Percentiles rank a stretch among this genome's conserved stretches.
phyloP scores from a whole-genome alignment of 2,888 invertebrate species.

The Meganola albula region DNA sequence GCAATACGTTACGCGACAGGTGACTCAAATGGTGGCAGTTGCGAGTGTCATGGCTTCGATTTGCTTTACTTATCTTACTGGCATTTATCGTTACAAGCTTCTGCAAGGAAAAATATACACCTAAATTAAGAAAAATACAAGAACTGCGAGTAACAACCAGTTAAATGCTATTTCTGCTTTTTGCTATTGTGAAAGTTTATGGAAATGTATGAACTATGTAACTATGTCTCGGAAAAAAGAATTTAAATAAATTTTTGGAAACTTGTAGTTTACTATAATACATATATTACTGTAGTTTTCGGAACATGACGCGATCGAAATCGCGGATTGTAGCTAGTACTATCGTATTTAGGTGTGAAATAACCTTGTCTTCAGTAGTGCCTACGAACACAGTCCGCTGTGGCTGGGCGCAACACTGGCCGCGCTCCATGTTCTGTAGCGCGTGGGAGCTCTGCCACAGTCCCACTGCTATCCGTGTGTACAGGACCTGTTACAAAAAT shows the following conservation, averaged over 20 bases:
- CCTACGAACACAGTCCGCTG: constrained; percentile 50
- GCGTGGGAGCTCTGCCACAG: constrained; percentile 88
- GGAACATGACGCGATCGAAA: too few species aligned
- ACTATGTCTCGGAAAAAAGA: too few species aligned
- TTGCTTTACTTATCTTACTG: constrained; percentile 44
- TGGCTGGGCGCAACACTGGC: constrained; percentile 62
- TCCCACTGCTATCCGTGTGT: constrained; percentile 89
- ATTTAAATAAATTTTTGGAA: too few species aligned
- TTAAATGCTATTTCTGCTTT: too few species aligned
- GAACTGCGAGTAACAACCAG: too few species aligned
- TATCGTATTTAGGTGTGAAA: not conserved
- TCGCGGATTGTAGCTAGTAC: too few species aligned
- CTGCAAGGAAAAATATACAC: constrained; percentile 19
- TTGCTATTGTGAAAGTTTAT: too few species aligned
- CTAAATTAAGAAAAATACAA: too few species aligned
- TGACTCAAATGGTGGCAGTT: constrained; percentile 81
- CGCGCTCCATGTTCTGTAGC: constrained; percentile 68
- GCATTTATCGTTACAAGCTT: constrained; percentile 27
- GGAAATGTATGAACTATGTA: too few species aligned
- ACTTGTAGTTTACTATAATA: too few species aligned
- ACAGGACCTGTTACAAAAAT: constrained; percentile 88
- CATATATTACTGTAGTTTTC: too few species aligned
- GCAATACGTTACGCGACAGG: constrained; percentile 85
- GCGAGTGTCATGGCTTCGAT: constrained; percentile 59
- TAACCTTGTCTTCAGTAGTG: constrained; percentile 54